Evolutionary conservation across 2,797 vertebrate genomes (phyloP).

Genomic region (Mus spretus): DNA sequence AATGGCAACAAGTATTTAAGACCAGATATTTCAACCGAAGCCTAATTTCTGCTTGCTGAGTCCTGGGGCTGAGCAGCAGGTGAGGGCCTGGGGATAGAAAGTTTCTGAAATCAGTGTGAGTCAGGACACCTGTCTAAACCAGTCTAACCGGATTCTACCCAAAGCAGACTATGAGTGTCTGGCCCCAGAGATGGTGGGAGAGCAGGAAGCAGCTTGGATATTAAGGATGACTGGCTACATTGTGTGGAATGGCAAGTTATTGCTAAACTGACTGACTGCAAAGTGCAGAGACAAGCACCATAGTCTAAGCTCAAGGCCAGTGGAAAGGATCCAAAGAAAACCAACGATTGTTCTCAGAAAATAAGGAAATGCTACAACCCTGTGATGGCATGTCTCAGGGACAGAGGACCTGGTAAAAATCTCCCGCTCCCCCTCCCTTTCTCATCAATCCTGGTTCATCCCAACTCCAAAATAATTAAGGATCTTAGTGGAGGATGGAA

Average conservation of each 20-base stretch:
- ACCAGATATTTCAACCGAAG: neutral
- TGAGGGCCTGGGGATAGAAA: neutral
- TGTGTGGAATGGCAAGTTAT: neutral
- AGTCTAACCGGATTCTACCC: neutral
- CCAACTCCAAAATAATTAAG: neutral
- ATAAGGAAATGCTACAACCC: neutral
- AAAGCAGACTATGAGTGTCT: too few species aligned
- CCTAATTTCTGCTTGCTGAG: neutral
- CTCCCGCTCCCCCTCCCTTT: too few species aligned
- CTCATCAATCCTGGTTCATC: too few species aligned
- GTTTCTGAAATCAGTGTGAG: neutral
- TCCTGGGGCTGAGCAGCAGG: neutral
- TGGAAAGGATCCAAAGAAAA: neutral
- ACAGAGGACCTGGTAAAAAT: fast-evolving
- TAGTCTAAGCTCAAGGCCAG: neutral
- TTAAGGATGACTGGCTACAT: too few species aligned
- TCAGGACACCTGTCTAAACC: neutral
- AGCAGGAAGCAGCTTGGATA: neutral
- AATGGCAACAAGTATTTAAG: too few species aligned
- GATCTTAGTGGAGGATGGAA: neutral
- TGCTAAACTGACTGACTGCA: neutral
- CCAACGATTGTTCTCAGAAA: neutral
- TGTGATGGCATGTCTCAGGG: neutral
- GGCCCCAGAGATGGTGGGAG: neutral
- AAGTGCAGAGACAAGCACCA: neutral